Percentiles rank a stretch among this genome's conserved stretches.
phyloP scores from a whole-genome alignment of 2,797 vertebrate species.

The Crocodylus rhombifer region DNA sequence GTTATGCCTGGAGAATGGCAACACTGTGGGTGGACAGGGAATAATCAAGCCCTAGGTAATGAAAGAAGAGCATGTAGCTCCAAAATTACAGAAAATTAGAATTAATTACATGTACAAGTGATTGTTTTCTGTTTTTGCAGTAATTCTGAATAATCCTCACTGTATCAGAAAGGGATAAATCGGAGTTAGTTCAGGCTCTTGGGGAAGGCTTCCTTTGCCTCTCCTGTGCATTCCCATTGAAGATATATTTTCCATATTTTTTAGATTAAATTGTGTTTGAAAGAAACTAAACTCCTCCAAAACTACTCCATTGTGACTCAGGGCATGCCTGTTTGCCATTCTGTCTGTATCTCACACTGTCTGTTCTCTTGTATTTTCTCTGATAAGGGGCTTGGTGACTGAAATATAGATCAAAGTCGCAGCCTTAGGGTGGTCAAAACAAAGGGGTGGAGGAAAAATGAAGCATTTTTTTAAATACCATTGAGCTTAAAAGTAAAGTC shows the following conservation, averaged over 20 bases:
- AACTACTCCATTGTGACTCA: neutral
- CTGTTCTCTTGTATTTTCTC: conserved; percentile 54
- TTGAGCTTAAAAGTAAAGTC: conserved; percentile 3
- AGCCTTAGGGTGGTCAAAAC: conserved; percentile 56
- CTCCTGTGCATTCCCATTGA: neutral
- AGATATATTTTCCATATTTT: conserved; percentile 24
- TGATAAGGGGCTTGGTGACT: conserved; percentile 67
- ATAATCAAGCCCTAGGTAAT: neutral
- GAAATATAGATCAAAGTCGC: conserved; percentile 72
- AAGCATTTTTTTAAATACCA: neutral
- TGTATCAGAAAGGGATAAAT: conserved; percentile 11
- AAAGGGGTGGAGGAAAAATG: conserved; percentile 16
- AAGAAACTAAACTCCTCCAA: conserved; percentile 16
- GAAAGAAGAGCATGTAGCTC: neutral
- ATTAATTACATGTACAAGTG: neutral
- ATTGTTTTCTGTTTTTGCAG: conserved; percentile 15
- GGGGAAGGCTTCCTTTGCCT: conserved; percentile 12
- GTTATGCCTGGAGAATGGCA: neutral
- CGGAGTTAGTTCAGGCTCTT: neutral
- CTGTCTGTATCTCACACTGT: conserved; percentile 21
- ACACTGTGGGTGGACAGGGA: neutral
- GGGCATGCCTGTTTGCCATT: conserved; percentile 60
- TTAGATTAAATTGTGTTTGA: conserved; percentile 22
- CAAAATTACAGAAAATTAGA: neutral
- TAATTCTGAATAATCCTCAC: neutral